phyloP scores from a whole-genome alignment of 92 coral and sea anemone species.

The Desmophyllum pertusum region DNA sequence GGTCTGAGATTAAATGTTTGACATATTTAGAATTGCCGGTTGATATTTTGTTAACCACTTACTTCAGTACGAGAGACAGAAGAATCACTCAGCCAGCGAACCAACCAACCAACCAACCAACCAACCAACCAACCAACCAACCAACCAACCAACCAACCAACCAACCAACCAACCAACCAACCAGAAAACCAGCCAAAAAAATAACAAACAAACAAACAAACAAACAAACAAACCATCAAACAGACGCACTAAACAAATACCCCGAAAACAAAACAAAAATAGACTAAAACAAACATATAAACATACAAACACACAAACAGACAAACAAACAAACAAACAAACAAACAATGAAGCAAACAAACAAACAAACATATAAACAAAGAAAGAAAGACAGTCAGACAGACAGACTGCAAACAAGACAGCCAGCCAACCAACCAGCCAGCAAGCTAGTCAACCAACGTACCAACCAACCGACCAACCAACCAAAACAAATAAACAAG shows the following conservation, averaged over 20 bases:
- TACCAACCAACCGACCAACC: no score
- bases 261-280: not conserved
- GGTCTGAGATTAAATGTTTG: slow-evolving; percentile 54
- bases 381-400: not conserved
- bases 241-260: not conserved
- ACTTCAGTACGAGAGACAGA: no score
- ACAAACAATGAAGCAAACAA: no score
- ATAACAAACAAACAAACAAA: not conserved
- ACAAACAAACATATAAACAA: no score
- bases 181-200: not conserved
- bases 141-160: not conserved
- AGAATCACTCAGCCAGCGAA: no score
- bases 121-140: not conserved
- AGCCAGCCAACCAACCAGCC: not conserved
- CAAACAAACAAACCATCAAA: not conserved
- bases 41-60: no score
- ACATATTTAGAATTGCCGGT: not conserved
- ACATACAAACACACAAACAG: no score
- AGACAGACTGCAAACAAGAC: no score
- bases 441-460: no score
- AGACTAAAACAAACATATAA: not conserved
- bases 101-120: not conserved
- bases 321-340: no score
- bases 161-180: not conserved
- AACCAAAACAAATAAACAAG: no score